Evolutionary conservation across 2,797 vertebrate genomes (phyloP).

Genomic region (Sylvia borin): DNA sequence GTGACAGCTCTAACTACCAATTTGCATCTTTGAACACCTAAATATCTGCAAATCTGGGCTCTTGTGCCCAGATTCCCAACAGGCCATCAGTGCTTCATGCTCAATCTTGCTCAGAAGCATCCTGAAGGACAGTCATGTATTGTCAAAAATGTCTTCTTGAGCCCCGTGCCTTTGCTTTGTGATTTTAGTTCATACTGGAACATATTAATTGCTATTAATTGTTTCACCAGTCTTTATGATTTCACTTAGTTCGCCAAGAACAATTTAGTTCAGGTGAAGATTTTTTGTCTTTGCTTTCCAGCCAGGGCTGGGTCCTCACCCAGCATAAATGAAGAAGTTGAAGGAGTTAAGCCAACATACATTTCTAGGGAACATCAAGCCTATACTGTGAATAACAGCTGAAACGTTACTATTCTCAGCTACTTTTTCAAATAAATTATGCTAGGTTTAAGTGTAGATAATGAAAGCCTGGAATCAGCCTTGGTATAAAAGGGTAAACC

Average conservation of each 20-base stretch:
- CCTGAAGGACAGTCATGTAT: neutral
- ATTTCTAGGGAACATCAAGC: conserved; percentile 19
- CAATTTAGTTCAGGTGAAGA: neutral
- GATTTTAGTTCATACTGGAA: neutral
- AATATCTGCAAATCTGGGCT: neutral
- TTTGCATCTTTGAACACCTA: neutral
- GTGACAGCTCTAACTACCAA: neutral
- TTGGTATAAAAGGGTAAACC: neutral
- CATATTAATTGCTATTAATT: neutral
- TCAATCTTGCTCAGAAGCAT: neutral
- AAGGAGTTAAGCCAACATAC: neutral
- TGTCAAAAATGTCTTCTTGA: neutral
- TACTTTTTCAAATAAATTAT: conserved; percentile 39
- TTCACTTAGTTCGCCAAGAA: neutral
- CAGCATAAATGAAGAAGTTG: neutral
- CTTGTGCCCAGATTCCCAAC: neutral
- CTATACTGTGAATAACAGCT: conserved; percentile 4
- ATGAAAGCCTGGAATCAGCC: conserved; percentile 52
- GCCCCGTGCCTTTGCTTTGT: neutral
- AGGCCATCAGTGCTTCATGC: neutral
- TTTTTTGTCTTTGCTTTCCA: conserved; percentile 20
- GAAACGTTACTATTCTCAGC: conserved; percentile 45
- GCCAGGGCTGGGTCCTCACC: neutral
- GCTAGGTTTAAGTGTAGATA: conserved; percentile 41
- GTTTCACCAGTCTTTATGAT: neutral